Percentiles rank a stretch among this genome's conserved stretches.
Evolutionary conservation across 2,113 vertebrate species (phyloP).

Genomic region (Menura novaehollandiae): DNA sequence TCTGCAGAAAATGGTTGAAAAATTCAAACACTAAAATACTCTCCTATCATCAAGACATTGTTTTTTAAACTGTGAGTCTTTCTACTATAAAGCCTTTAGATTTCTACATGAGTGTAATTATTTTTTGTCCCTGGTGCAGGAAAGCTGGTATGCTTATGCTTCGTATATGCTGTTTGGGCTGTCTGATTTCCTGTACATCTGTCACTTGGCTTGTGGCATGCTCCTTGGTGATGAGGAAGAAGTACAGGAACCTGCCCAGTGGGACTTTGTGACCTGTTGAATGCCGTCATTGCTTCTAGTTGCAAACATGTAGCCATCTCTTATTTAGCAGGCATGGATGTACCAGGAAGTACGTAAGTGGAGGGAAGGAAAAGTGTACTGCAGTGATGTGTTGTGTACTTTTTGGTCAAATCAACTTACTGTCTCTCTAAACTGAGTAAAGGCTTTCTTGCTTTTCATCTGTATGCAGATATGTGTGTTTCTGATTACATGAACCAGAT

Average conservation of each 20-base stretch:
- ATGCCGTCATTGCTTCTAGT: not conserved
- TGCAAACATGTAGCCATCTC: not conserved
- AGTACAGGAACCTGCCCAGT: not conserved
- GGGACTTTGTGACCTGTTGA: not conserved
- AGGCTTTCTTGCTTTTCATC: not conserved
- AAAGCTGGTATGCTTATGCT: not conserved
- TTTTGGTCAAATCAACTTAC: not conserved
- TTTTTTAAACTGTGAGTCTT: not conserved
- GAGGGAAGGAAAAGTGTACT: not conserved
- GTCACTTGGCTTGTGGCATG: not conserved
- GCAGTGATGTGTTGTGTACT: fast-evolving
- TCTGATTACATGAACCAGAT: not conserved
- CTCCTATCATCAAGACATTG: not conserved
- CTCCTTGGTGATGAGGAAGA: not conserved
- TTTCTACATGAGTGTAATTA: not conserved
- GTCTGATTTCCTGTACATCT: not conserved
- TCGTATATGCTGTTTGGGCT: not conserved
- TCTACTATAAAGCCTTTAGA: not conserved
- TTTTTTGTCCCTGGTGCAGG: not conserved
- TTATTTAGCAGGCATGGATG: not conserved
- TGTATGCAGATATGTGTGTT: not conserved
- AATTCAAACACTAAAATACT: not conserved
- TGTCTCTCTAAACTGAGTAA: not conserved
- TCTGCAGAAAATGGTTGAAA: not conserved
- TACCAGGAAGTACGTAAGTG: not conserved